phyloP scores from a whole-genome alignment of 2,113 vertebrate genomes.

The Upupa epops region DNA sequence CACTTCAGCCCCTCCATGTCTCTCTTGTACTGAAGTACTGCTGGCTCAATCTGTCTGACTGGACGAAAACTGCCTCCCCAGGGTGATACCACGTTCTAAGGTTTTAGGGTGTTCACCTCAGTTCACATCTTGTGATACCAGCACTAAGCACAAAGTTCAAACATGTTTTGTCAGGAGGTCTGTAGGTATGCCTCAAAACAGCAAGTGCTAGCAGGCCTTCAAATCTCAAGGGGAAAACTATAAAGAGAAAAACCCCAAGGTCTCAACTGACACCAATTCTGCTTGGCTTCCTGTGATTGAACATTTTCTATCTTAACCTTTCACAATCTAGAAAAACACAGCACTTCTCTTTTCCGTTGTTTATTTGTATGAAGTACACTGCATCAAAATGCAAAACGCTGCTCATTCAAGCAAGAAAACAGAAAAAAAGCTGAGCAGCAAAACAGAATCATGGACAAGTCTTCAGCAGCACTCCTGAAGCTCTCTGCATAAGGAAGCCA shows the following conservation, averaged over 20 bases:
- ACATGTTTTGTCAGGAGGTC: neutral
- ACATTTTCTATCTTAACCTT: neutral
- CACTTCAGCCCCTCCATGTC: no score
- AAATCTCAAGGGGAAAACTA: neutral
- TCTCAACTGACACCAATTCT: neutral
- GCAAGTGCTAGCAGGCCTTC: neutral
- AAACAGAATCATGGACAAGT: neutral
- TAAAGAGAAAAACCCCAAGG: neutral
- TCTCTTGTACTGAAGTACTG: no score
- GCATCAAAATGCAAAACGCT: neutral
- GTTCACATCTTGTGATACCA: neutral
- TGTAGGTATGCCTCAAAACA: neutral
- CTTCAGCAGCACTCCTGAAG: neutral
- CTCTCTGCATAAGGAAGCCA: neutral
- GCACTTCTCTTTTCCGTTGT: neutral
- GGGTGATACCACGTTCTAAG: no score
- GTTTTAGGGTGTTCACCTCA: neutral
- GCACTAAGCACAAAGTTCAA: neutral
- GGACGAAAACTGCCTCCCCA: no score
- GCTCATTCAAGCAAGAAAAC: neutral
- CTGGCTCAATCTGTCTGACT: no score
- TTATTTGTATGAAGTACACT: neutral
- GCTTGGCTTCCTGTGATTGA: neutral
- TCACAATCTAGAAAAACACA: neutral
- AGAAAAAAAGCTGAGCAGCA: neutral